These are phyloP conservation scores for Opisthograptis luteolata DNA, from an alignment of 2,888 invertebrate genomes.

Conservation along the genomic window DNA sequence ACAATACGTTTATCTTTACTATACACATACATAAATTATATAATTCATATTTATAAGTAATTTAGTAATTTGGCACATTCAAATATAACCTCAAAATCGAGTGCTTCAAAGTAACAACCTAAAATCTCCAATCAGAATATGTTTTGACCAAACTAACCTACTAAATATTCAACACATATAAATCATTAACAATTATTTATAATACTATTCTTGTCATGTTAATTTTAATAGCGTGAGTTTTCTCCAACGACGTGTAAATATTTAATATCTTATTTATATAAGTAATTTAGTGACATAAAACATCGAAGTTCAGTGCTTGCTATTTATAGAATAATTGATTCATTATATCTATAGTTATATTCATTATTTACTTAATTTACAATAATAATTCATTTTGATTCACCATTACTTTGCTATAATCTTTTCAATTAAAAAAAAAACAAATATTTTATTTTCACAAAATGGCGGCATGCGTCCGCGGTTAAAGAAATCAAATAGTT, in stretches of 20 bases:
- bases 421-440: not conserved
- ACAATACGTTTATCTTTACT: constrained; percentile 14
- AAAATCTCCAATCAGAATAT: too few relatives aligned
- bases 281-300: constrained; percentile 76
- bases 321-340: constrained; percentile 39
- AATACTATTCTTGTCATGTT: constrained; percentile 4
- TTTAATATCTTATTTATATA: constrained; percentile 61
- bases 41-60: constrained; percentile 8
- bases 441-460: too few relatives aligned
- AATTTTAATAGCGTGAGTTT: constrained; percentile 47
- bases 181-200: not conserved
- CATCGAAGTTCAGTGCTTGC: constrained; percentile 79
- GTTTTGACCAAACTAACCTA: too few relatives aligned
- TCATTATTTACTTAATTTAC: constrained; percentile 4
- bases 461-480: too few relatives aligned
- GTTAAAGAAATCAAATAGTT: too few relatives aligned
- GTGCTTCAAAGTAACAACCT: not conserved
- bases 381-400: constrained; percentile 3
- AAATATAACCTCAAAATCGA: not conserved
- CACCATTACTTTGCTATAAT: constrained; percentile 6
- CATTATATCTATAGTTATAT: constrained; percentile 15
- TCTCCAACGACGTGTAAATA: constrained; percentile 73
- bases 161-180: not conserved
- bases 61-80: constrained; percentile 22
- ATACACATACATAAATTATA: constrained; percentile 20